phyloP scores from a whole-genome alignment of 1,140 invertebrate species.

The Triops longicaudatus region DNA sequence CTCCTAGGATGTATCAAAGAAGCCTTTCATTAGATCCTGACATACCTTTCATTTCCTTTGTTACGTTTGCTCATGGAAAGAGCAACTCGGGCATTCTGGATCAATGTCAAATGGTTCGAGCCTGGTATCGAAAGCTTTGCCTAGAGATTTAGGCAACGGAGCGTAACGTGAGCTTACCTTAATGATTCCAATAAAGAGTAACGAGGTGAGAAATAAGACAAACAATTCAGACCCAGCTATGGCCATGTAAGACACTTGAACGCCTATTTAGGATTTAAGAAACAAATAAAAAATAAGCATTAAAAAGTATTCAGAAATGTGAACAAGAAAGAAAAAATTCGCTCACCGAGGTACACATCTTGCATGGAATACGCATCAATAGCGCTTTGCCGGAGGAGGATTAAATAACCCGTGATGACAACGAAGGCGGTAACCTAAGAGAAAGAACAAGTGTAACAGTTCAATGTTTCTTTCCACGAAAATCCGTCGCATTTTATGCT shows the following conservation, averaged over 20 bases:
- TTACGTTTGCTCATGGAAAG: neutral
- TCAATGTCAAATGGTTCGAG: neutral
- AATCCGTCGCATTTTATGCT: too few relatives aligned
- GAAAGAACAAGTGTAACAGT: neutral
- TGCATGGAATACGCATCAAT: neutral
- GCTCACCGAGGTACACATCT: neutral
- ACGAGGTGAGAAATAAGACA: slow-evolving; percentile 56
- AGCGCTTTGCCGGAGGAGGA: neutral
- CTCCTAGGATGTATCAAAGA: slow-evolving; percentile 47
- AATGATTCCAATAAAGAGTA: slow-evolving; percentile 57
- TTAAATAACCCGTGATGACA: neutral
- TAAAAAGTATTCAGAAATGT: too few relatives aligned
- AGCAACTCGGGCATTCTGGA: neutral
- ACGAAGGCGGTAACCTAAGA: neutral
- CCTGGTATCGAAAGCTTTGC: neutral
- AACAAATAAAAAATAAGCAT: too few relatives aligned
- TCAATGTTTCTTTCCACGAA: too few relatives aligned
- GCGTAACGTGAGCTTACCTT: slow-evolving; percentile 47
- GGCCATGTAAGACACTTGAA: slow-evolving; percentile 62
- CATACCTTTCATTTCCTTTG: neutral
- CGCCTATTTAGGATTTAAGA: slow-evolving; percentile 58
- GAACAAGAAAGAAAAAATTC: slow-evolving; percentile 30
- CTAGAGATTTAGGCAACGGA: neutral
- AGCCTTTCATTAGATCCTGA: neutral
- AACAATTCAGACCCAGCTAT: slow-evolving; percentile 63